Evolutionary conservation across 2,113 vertebrate genomes (phyloP), one percentile per base, ranked within the genome.

Genomic region (Myotis lucifugus): DNA sequence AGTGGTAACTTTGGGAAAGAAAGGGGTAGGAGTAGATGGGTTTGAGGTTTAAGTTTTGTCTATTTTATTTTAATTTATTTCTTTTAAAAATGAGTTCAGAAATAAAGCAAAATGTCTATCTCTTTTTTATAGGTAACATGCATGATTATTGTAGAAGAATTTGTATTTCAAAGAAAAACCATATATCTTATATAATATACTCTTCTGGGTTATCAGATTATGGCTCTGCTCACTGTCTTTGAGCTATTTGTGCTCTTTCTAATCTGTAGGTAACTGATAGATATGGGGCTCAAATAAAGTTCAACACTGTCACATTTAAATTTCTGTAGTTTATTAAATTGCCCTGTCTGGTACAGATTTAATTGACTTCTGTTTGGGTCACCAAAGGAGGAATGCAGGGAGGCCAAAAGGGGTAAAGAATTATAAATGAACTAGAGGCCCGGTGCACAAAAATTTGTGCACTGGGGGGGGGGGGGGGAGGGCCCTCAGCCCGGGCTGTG

Each of bases 1-100:
- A 94, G 32, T 73, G n/a, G n/a, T 88, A 69, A 73, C 25, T 77
- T 89, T 70, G 50, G 15, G 10, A 12, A 12, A 78, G 34, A 90
- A 96, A 5, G 18, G 19, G 40, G 27, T 34, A 7, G 8, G 3
- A 72, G 15, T 34, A 76, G 32, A 73, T 10, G 9, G 11, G 4
- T 70, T 64, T 79, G 29, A 77, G 17, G 25, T 12, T 59, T 52
- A 73, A 77, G 8, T 54, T 86, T n/a, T 77, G 25, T 56, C n/a
- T 82, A 61, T 82, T 92, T 11, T 82, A 61, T 82, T 92, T 11
- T 54, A 69, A 59, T 94, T 91, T 77, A 78, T 95, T 84, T 92
- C 29, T 42, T 59, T 96, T 85, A 19, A 54, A 88, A 88, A 42
- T 9, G 32, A 50, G 6, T 23, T 66, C 14, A 84, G 17, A 87